These are phyloP conservation scores for Lepidochrysops patricia DNA, from an alignment of 2,888 invertebrate species.

Conservation along the genomic window DNA sequence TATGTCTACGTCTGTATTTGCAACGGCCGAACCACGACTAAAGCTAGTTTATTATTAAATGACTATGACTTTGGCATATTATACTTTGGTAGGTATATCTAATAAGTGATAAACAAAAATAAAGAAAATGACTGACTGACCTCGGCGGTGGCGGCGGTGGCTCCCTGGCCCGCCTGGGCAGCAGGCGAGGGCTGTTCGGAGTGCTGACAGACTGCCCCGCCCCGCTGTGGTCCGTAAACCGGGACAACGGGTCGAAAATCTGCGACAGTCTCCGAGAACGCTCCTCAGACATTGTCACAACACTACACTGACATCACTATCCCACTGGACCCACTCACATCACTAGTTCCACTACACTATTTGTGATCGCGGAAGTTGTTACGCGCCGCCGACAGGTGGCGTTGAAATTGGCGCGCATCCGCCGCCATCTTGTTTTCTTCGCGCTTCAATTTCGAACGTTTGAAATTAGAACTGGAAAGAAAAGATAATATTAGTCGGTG, in stretches of 20 bases:
- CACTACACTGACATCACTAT: constrained; percentile 34
- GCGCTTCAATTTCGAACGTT: constrained; percentile 47
- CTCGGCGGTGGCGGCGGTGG: constrained; percentile 67
- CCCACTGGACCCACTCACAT: constrained; percentile 51
- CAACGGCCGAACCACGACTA: too few relatives aligned
- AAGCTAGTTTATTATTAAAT: too few relatives aligned
- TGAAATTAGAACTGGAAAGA: constrained; percentile 63
- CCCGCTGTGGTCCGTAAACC: constrained; percentile 80
- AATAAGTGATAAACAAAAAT: too few relatives aligned
- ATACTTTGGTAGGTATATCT: too few relatives aligned
- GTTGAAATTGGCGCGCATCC: constrained; percentile 54
- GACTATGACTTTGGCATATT: too few relatives aligned
- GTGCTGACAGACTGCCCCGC: constrained; percentile 75
- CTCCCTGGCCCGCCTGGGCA: constrained; percentile 74
- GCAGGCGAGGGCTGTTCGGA: constrained; percentile 81
- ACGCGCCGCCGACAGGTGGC: constrained; percentile 50
- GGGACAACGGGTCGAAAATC: constrained; percentile 86
- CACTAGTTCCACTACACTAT: constrained; percentile 48
- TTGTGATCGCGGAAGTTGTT: constrained; percentile 53
- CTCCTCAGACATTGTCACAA: constrained; percentile 75
- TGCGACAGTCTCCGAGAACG: constrained; percentile 85
- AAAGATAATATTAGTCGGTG: constrained; percentile 48
- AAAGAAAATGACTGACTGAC: too few relatives aligned
- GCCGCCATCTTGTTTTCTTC: constrained; percentile 62
- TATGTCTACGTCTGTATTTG: too few relatives aligned